These are phyloP conservation scores for Ptychoptera contaminata DNA, from an alignment of 2,888 invertebrate species.

Conservation along the genomic window DNA sequence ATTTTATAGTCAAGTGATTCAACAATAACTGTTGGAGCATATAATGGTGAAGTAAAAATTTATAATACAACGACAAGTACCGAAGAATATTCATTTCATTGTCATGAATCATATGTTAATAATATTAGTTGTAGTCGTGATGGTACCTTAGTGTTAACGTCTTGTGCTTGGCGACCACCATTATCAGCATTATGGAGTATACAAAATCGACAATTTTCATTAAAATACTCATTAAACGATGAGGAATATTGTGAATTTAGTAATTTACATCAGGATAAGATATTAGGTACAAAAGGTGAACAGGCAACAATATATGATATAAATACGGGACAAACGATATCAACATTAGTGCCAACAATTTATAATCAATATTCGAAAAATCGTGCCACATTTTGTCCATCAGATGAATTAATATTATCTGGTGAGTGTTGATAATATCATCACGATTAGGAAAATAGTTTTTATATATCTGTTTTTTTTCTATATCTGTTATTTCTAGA, in stretches of 20 bases:
- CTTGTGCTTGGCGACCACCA: slow-evolving; percentile 73
- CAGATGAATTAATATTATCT: slow-evolving; percentile 84
- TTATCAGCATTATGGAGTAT: slow-evolving; percentile 36
- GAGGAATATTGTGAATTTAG: slow-evolving; percentile 89
- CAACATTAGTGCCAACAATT: slow-evolving; percentile 60
- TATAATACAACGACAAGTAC: slow-evolving; percentile 71
- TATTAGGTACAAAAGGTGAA: slow-evolving; percentile 78
- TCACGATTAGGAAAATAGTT: background rate
- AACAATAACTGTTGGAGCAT: slow-evolving; percentile 72
- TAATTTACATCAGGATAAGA: slow-evolving; percentile 65
- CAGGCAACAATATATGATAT: slow-evolving; percentile 64
- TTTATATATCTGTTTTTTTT: too few species aligned
- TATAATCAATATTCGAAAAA: slow-evolving; percentile 91
- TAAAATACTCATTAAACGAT: slow-evolving; percentile 55
- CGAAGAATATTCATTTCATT: slow-evolving; percentile 60
- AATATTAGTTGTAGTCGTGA: slow-evolving; percentile 60
- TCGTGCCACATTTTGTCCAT: slow-evolving; percentile 83
- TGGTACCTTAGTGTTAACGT: slow-evolving; percentile 65
- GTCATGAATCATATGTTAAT: slow-evolving; percentile 78
- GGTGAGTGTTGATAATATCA: slow-evolving; percentile 24
- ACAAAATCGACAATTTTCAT: slow-evolving; percentile 23
- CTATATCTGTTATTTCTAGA: slow-evolving; percentile 34
- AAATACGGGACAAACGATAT: slow-evolving; percentile 55
- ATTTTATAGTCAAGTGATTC: slow-evolving; percentile 37
- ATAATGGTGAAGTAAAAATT: slow-evolving; percentile 77